These are phyloP conservation scores for Pyrrhosoma nymphula DNA, from an alignment of 2,888 invertebrate species.

Conservation along the genomic window DNA sequence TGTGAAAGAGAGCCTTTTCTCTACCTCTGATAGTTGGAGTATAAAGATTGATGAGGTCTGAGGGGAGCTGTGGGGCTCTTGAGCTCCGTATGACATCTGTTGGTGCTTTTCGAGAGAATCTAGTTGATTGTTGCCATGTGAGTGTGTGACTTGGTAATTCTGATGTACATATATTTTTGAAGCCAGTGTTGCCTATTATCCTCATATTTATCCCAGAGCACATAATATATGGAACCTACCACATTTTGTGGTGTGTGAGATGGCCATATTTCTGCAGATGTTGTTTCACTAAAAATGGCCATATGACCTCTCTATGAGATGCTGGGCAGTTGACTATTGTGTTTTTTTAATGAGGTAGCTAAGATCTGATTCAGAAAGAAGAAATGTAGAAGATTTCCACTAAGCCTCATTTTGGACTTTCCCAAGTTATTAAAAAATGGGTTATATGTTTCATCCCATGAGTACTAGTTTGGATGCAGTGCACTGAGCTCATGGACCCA, in stretches of 20 bases:
- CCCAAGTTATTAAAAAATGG: background rate
- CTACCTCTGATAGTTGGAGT: constrained; percentile 29
- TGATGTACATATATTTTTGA: constrained; percentile 25
- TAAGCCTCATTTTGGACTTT: background rate
- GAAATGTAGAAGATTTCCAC: background rate
- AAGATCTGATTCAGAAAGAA: background rate
- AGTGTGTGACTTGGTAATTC: background rate
- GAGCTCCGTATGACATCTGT: background rate
- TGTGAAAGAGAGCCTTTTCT: constrained; percentile 74
- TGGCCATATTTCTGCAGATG: background rate
- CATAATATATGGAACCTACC: background rate
- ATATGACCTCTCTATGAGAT: background rate
- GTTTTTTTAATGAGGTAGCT: background rate
- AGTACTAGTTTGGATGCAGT: background rate
- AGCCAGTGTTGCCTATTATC: constrained; percentile 16
- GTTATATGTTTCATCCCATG: background rate
- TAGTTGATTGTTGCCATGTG: background rate
- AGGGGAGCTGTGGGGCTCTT: background rate
- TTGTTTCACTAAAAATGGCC: background rate
- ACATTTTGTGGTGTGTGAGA: background rate
- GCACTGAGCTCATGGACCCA: background rate
- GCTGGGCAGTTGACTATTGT: background rate
- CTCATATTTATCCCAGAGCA: background rate
- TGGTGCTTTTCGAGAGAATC: background rate
- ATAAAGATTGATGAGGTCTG: constrained; percentile 54